Evolutionary conservation across 2,113 vertebrate species (phyloP).

Genomic region (Nibea coibor): DNA sequence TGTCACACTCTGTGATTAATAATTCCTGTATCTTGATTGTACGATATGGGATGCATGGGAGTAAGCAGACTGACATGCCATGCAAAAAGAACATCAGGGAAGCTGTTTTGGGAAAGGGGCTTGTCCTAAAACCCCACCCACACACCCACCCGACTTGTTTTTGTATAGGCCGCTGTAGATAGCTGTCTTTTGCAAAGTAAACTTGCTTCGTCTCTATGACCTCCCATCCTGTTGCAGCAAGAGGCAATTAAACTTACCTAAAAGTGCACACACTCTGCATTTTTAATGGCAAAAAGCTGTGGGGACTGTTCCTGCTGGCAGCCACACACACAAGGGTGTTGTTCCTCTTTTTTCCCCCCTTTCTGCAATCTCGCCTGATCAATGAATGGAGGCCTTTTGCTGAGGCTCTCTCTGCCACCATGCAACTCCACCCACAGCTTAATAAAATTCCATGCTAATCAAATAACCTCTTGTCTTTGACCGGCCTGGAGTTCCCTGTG

Average conservation of each 20-base stretch:
- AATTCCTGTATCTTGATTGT: not conserved
- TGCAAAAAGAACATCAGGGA: constrained; percentile 27
- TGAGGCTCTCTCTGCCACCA: constrained; percentile 68
- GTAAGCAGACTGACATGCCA: not conserved
- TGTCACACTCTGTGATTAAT: not conserved
- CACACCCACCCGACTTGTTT: constrained; percentile 38
- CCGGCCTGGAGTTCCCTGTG: constrained; percentile 75
- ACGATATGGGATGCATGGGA: not conserved
- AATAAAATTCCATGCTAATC: constrained; percentile 88
- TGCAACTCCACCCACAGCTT: constrained; percentile 84
- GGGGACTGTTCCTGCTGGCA: constrained; percentile 72
- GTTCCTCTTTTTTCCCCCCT: constrained; percentile 64
- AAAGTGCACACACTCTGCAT: constrained; percentile 72
- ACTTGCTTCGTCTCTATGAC: constrained; percentile 59
- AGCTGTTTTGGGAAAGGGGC: constrained; percentile 40
- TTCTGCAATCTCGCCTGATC: constrained; percentile 77
- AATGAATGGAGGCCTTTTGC: constrained; percentile 86
- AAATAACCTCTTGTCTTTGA: constrained; percentile 88
- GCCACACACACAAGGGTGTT: constrained; percentile 81
- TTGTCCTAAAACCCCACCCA: constrained; percentile 43
- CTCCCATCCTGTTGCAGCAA: constrained; percentile 65
- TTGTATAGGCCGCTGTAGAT: constrained; percentile 45
- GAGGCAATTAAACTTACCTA: constrained; percentile 71
- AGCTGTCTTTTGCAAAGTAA: constrained; percentile 50
- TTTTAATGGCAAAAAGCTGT: constrained; percentile 78